A percentile compares a stretch with the other conserved stretches of the same genome.
phyloP scores from a whole-genome alignment of 2,797 vertebrate genomes.

The Pipistrellus pygmaeus region DNA sequence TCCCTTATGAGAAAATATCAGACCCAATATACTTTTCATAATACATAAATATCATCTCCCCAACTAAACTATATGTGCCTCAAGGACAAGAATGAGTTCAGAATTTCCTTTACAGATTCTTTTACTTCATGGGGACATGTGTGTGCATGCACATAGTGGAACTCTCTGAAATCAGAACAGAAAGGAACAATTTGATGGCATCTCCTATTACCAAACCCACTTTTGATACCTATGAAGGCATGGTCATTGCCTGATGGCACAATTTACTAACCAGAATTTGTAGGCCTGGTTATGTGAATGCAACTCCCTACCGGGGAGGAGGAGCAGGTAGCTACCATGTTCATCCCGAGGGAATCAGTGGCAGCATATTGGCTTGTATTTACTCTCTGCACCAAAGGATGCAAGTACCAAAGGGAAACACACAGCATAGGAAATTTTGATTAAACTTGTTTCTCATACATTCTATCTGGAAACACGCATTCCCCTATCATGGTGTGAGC shows the following conservation, averaged over 20 bases:
- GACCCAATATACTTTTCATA: slow-evolving; percentile 66
- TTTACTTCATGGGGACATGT: not conserved
- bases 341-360: slow-evolving; percentile 36
- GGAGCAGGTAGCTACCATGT: not conserved
- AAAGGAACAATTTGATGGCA: not conserved
- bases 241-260: not conserved
- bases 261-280: not conserved
- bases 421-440: slow-evolving; percentile 71
- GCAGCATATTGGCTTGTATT: slow-evolving; percentile 54
- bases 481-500: slow-evolving; percentile 33
- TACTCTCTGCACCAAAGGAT: slow-evolving; percentile 47
- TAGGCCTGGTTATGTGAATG: not conserved
- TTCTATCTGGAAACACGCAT: slow-evolving; percentile 58
- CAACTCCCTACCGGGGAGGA: not conserved
- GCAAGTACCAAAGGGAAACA: slow-evolving; percentile 51
- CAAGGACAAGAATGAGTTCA: slow-evolving; percentile 54
- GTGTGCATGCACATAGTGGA: not conserved
- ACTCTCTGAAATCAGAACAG: slow-evolving; percentile 40
- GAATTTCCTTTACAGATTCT: slow-evolving; percentile 8
- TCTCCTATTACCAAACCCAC: slow-evolving; percentile 2
- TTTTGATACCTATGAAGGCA: not conserved
- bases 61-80: slow-evolving; percentile 43
- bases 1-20: slow-evolving; percentile 66
- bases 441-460: slow-evolving; percentile 75
- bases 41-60: slow-evolving; percentile 61